These are phyloP conservation scores for Ellobium chinense DNA, from an alignment of 2,888 invertebrate genomes.

Conservation along the genomic window DNA sequence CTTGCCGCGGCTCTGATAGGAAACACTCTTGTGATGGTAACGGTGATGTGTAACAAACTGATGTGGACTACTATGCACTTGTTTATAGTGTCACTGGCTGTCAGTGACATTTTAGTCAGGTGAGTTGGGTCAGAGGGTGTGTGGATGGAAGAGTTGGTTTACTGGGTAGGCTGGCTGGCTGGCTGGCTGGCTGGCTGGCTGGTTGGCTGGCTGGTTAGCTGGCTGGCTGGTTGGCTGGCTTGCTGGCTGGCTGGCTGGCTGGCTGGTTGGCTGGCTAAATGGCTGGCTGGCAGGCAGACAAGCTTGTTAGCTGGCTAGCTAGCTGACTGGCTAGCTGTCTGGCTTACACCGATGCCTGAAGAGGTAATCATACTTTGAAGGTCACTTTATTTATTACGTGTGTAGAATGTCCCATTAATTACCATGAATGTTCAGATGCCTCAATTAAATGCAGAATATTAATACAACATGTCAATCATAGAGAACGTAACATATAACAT, in stretches of 20 bases:
- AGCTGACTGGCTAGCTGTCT: too few species aligned
- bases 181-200: background rate
- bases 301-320: too few species aligned
- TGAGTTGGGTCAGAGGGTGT: background rate
- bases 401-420: too few species aligned
- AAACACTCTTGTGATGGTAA: constrained; percentile 61
- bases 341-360: too few species aligned
- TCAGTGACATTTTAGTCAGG: constrained; percentile 61
- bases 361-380: too few species aligned
- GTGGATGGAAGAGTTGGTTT: background rate
- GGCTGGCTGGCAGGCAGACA: too few species aligned
- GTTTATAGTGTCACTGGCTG: constrained; percentile 68
- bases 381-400: too few species aligned
- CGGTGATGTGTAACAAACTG: constrained; percentile 55
- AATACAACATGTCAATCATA: too few species aligned
- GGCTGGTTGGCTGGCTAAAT: background rate
- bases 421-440: too few species aligned
- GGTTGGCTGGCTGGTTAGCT: background rate
- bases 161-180: background rate
- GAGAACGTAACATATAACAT: too few species aligned
- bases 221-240: background rate
- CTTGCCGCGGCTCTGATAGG: constrained; percentile 61
- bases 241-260: background rate
- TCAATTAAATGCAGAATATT: too few species aligned
- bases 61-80: constrained; percentile 64